A percentile compares a stretch with the other conserved stretches of the same genome.
Conservation (phyloP, 2,888 invertebrate genomes). For the Perdita meconis region DNA sequence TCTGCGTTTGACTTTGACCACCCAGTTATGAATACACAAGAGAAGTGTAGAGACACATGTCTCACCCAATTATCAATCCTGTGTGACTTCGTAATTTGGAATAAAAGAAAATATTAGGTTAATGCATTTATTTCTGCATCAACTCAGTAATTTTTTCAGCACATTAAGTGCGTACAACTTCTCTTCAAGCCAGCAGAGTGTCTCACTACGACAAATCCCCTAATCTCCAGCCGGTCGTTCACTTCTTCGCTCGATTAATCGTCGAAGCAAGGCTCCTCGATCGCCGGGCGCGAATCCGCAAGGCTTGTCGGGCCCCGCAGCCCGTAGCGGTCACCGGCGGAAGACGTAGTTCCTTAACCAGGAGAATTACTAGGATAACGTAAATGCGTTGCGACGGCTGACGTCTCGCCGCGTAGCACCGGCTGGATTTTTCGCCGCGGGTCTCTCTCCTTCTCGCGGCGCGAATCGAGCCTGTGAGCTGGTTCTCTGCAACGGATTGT, state of each 20-base stretch:
- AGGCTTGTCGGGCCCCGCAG: too few relatives aligned
- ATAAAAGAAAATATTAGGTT: too few relatives aligned
- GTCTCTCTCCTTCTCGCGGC: slow-evolving; percentile 27
- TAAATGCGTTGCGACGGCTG: slow-evolving; percentile 79
- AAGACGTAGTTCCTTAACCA: slow-evolving; percentile 41
- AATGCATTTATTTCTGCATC: too few relatives aligned
- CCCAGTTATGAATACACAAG: too few relatives aligned
- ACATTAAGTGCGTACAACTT: not conserved
- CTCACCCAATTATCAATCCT: too few relatives aligned
- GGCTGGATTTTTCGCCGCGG: slow-evolving; percentile 54
- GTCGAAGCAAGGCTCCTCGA: not conserved
- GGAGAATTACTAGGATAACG: slow-evolving; percentile 66
- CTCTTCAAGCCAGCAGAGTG: not conserved
- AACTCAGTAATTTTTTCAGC: too few relatives aligned
- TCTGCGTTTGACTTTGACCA: too few relatives aligned
- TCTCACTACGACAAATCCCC: not conserved
- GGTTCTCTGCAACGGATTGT: slow-evolving; percentile 74
- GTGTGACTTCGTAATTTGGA: too few relatives aligned
- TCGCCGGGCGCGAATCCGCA: not conserved
- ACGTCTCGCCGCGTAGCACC: slow-evolving; percentile 71
- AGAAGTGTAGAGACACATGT: too few relatives aligned
- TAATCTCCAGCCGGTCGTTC: not conserved
- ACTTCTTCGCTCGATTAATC: not conserved
- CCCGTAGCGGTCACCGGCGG: not conserved
- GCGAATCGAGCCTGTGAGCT: slow-evolving; percentile 53